A percentile compares a stretch with the other conserved stretches of the same genome.
phyloP scores from a whole-genome alignment of 2,888 invertebrate genomes.

The Callimorpha dominula region DNA sequence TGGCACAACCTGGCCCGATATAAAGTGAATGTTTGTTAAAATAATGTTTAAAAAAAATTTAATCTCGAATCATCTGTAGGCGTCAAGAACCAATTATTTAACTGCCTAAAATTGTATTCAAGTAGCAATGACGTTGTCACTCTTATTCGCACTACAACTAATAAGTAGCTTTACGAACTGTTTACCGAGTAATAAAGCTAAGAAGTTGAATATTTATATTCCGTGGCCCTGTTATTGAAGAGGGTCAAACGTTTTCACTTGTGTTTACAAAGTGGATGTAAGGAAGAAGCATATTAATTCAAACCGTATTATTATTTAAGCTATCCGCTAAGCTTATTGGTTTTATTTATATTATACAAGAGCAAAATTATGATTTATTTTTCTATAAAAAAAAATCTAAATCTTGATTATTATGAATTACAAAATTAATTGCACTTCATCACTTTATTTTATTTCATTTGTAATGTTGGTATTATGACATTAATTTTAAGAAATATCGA shows the following conservation, averaged over 20 bases:
- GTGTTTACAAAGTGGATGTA: not conserved
- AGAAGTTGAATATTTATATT: constrained; percentile 7
- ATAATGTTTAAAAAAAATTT: not conserved
- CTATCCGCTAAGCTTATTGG: not conserved
- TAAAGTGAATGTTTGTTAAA: too few relatives aligned
- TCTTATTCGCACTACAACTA: not conserved
- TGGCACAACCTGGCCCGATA: too few relatives aligned
- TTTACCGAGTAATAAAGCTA: constrained; percentile 5
- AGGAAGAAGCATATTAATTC: not conserved
- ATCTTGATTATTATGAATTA: not conserved
- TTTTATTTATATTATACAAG: not conserved
- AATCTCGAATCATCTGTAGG: not conserved
- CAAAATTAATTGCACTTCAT: not conserved
- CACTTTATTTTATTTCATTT: constrained; percentile 23
- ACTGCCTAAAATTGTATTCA: not conserved
- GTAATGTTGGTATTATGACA: constrained; percentile 47
- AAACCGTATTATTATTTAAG: not conserved
- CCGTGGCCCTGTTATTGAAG: not conserved
- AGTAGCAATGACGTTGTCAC: constrained; percentile 1
- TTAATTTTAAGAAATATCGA: constrained; percentile 51
- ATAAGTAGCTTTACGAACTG: constrained; percentile 10
- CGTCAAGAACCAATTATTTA: not conserved
- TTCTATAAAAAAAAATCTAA: not conserved
- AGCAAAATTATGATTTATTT: too few relatives aligned
- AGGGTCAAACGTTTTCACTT: constrained; percentile 1